Percentiles rank a stretch among this genome's conserved stretches.
phyloP scores from a whole-genome alignment of 1,140 invertebrate genomes.

The Tribolium castaneum region DNA sequence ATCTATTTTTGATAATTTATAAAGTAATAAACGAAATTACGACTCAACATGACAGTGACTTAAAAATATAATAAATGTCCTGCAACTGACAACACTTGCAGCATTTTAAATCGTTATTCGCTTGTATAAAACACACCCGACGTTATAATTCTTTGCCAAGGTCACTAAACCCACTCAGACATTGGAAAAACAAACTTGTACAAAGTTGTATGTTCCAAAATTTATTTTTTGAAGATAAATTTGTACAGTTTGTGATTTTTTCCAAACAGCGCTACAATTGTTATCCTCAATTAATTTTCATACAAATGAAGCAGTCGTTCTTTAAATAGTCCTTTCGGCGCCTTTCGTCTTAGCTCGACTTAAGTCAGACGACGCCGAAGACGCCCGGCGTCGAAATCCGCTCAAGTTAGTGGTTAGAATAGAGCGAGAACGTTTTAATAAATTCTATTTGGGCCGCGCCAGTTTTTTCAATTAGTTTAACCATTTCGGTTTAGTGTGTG shows the following conservation, averaged over 20 bases:
- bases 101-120: neutral
- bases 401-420: conserved; percentile 43
- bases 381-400: conserved; percentile 42
- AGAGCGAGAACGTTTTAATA: conserved; percentile 23
- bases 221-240: neutral
- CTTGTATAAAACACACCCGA: neutral
- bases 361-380: conserved; percentile 41
- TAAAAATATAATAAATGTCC: too few species aligned
- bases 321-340: conserved; percentile 45
- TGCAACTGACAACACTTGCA: neutral
- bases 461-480: conserved; percentile 15
- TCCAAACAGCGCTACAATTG: neutral
- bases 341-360: conserved; percentile 1
- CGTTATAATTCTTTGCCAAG: neutral
- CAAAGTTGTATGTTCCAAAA: neutral
- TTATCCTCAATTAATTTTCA: neutral
- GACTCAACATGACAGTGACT: neutral
- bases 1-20: too few species aligned
- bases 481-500: conserved; percentile 36
- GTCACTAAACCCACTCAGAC: neutral
- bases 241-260: neutral
- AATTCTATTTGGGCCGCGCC: neutral
- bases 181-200: neutral
- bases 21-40: neutral
- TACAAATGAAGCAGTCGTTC: conserved; percentile 44